phyloP scores from a whole-genome alignment of 2,888 invertebrate species.

The Hypsopygia costalis region DNA sequence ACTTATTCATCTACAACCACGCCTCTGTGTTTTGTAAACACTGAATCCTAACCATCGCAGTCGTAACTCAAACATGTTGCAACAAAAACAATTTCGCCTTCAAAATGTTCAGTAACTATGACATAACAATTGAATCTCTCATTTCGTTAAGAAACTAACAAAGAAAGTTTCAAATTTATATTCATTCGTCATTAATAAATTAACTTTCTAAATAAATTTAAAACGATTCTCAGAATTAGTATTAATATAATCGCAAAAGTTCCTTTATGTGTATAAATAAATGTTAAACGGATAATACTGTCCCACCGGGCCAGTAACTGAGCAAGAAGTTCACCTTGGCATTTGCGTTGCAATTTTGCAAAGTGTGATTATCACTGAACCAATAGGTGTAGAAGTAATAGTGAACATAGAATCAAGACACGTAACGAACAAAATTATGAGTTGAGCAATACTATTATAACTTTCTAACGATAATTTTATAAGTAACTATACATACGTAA shows the following conservation, averaged over 20 bases:
- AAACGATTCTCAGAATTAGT: constrained; percentile 9
- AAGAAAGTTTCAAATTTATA: constrained; percentile 14
- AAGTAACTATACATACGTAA: not conserved
- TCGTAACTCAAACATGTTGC: constrained; percentile 22
- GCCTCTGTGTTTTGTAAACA: constrained; percentile 49
- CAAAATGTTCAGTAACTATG: constrained; percentile 23
- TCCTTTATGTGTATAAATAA: not conserved
- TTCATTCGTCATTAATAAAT: constrained; percentile 19
- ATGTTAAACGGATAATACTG: constrained; percentile 27
- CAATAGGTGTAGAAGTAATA: constrained; percentile 14
- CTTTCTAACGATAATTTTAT: constrained; percentile 7
- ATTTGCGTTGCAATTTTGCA: constrained; percentile 49
- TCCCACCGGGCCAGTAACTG: constrained; percentile 48
- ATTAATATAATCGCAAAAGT: constrained; percentile 10
- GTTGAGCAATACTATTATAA: constrained; percentile 1
- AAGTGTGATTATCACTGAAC: constrained; percentile 35
- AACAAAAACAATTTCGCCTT: constrained; percentile 25
- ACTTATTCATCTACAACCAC: constrained; percentile 39
- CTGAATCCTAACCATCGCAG: not conserved
- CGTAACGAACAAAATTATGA: constrained; percentile 7
- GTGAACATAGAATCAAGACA: constrained; percentile 4
- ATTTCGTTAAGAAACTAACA: constrained; percentile 1
- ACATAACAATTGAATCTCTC: constrained; percentile 15
- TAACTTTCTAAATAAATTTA: constrained; percentile 19
- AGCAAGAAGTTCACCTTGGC: constrained; percentile 67